Base-by-base conservation (phyloP, 2,888 invertebrate genomes). In the Ashinkailepas kermadecensis region DNA sequence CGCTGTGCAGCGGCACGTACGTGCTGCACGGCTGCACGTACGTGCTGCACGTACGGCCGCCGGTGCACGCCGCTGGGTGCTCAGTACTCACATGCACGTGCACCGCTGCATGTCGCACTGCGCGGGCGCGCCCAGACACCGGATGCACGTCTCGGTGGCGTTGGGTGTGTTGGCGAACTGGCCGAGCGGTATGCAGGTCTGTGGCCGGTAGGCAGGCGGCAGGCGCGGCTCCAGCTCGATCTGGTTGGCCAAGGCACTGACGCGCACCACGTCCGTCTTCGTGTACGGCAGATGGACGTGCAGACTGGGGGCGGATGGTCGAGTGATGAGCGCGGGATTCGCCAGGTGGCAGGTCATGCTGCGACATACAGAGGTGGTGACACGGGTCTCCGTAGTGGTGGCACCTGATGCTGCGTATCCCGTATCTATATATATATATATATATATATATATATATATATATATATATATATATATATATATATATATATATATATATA, bases 61-160 rank as follows among this genome's bases (percentile, higher is more conserved):
- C n/a, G n/a, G n/a, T n/a, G 1, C 2, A 3, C 39, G 39, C 39
- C 39, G 4, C 1, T 39, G 39, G 39, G 2, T 39, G 18, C 18
- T 8, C 8, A 21, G 3, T 80, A 84, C 84, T 83, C 82, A 85
- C 82, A 83, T 82, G 81, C 85, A 85, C 62, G 82, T 79, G 87
- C 95, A 95, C 86, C 92, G 90, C 85, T 92, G 88, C 81, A 89
- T 88, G 11, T 94, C 93, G 85, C 94, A 94, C 83, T 90, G 89
- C 0, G 93, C 91, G 10, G 91, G 92, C 87, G 95, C 95, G 82
- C 93, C 91, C 84, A 95, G 89, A 85, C 95, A 96, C 88, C 95
- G 95, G 64, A 90, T 93, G 86, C 95, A 95, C 95, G 95, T 95
- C 83, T 90, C 90, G 85, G 90, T 90, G 91, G 82, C 83, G 8